phyloP scores from a whole-genome alignment of 1,140 invertebrate genomes.

The Paracyclopina nana region DNA sequence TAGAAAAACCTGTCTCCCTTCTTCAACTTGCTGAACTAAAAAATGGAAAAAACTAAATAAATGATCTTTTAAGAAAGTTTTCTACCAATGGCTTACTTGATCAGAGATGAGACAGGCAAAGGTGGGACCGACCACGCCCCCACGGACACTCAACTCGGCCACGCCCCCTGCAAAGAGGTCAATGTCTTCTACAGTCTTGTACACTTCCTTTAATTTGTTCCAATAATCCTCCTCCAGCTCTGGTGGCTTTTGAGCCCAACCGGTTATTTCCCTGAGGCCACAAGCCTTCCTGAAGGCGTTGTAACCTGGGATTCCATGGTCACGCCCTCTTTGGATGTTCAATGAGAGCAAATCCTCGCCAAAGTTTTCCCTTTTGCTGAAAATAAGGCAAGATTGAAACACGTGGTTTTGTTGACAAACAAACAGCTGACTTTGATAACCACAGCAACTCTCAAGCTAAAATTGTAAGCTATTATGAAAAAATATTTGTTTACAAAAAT shows the following conservation, averaged over 20 bases:
- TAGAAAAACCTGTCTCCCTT: constrained; percentile 58
- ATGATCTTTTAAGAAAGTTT: not conserved
- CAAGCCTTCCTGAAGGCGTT: constrained; percentile 27
- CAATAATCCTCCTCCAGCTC: constrained; percentile 17
- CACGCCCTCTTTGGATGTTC: constrained; percentile 40
- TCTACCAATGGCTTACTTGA: too few species aligned
- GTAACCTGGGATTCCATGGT: constrained; percentile 41
- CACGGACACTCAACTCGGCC: constrained; percentile 24
- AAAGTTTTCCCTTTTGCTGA: constrained; percentile 7
- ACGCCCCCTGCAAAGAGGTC: constrained; percentile 24
- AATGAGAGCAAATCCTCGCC: constrained; percentile 31
- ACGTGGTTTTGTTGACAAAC: too few species aligned
- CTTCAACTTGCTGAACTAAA: constrained; percentile 46
- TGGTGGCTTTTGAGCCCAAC: constrained; percentile 17
- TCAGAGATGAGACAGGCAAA: constrained; percentile 30
- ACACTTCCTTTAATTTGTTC: constrained; percentile 8
- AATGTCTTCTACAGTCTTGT: constrained; percentile 20
- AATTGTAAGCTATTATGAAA: too few species aligned
- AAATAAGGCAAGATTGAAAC: constrained; percentile 24
- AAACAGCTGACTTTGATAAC: too few species aligned
- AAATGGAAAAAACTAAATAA: not conserved
- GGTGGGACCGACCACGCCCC: constrained; percentile 28
- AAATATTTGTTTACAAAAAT: too few species aligned
- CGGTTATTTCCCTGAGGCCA: constrained; percentile 17
- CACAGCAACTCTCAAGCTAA: too few species aligned